Evolutionary conservation across 2,888 invertebrate genomes (phyloP), one percentile per base, ranked within the genome.

Genomic region (Apodemia duryi): DNA sequence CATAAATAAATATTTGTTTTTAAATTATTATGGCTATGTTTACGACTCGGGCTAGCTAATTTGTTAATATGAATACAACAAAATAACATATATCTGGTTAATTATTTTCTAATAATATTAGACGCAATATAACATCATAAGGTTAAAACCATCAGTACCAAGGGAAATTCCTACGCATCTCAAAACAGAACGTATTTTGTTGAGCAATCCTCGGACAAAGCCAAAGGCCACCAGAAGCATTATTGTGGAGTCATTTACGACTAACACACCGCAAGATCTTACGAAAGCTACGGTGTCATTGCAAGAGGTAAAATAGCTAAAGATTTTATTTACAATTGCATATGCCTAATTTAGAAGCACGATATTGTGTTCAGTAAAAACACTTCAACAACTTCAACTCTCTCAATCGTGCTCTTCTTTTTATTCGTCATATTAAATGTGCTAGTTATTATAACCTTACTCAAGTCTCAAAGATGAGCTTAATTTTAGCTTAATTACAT

Each of bases 191-290:
- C 32, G 29, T 57, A 57, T 57, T 57, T 32, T 57, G 11, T 57
- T 28, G 32, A 6, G 57, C 57, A 57, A 57, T 57, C 32, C 32
- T 57, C 57, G 57, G 57, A 57, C 57, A 57, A 57, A 46, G 46
- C 46, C n/a, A 46, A 54, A 57, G 57, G 57, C 32, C 57, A 57
- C 57, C 57, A 57, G 57, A 32, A 57, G 57, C 57, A 57, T 57
- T 32, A 57, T 57, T 32, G 32, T 57, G 13, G 32, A 57, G 32
- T 57, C 10, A 57, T 57, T 57, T 57, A 32, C 57, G 28, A 57
- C 32, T 57, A 57, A 57, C 57, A 57, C 13, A 57, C 57, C 32
- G 57, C 57, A 57, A 57, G 57, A 29, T 57, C 57, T 57, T 57
- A 57, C 57, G 57, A 57, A 57, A 57, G 57, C 32, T 13, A 57